Evolutionary conservation across 2,113 vertebrate genomes (phyloP), one percentile per base, ranked within the genome.

Genomic region (Eonycteris spelaea): DNA sequence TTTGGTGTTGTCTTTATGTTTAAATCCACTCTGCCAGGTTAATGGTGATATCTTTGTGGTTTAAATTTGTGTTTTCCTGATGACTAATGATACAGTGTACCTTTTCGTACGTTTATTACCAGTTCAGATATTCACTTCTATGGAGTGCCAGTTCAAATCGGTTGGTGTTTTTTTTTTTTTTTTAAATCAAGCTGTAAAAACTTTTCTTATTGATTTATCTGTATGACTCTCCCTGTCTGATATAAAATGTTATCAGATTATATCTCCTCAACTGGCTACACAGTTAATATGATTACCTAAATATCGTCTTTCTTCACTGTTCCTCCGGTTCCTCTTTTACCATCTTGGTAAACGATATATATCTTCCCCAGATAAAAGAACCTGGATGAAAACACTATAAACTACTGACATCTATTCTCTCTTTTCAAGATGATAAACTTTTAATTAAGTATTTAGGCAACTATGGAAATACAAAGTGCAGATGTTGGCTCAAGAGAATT

Each of bases 401-500:
- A 83, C 65, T 67, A 84, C 6, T 51, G 28, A 71, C 15, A 80
- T 57, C 86, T 65, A 57, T 40, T 51, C 6, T 5, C n/a, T 53
- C n/a, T 77, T 77, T 79, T 77, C 40, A 80, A 88, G 51, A 93
- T 70, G 24, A 90, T 70, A 55, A 33, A 90, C n/a, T 95, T 87
- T 80, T 87, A 45, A 90, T 40, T 74, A 85, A 96, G 51, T 65
- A 97, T 79, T 89, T 57, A 91, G 35, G 30, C 18, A 35, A 91
- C 21, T 63, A 87, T 13, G 35, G 30, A 95, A 89, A 65, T 57
- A 43, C 7, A 79, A 87, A 82, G 33, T 89, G 18, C 24, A 75
- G 30, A 78, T 79, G 15, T 30, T 65, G 40, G 57, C 30, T 79
- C 8, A 55, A 22, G 35, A 53, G 5, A 93, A 96, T 67, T 35